These are phyloP conservation scores for Galeopsomyia nigrocyanea DNA, from an alignment of 2,888 invertebrate species.

Conservation along the genomic window DNA sequence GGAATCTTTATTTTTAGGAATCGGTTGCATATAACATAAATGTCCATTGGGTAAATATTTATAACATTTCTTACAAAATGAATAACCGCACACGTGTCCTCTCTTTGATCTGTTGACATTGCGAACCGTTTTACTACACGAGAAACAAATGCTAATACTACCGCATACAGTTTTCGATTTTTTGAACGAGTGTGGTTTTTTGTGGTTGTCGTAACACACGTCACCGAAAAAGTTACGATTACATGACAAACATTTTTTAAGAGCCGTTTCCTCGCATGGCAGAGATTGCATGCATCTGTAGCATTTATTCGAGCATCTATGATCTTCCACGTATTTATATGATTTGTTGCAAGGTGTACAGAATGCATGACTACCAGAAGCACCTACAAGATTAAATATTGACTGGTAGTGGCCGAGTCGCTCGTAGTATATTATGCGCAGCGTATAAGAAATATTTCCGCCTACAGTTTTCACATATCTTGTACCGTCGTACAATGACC, in stretches of 20 bases:
- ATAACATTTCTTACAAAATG: slow-evolving; percentile 18
- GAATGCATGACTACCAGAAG: background rate
- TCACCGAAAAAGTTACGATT: background rate
- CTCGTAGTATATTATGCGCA: background rate
- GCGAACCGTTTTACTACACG: slow-evolving; percentile 11
- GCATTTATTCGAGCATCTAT: background rate
- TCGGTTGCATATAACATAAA: slow-evolving; percentile 30
- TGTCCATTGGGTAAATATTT: slow-evolving; percentile 1
- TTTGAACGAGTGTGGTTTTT: background rate
- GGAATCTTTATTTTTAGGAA: background rate
- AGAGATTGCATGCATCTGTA: background rate
- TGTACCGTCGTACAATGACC: background rate
- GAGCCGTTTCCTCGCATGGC: background rate
- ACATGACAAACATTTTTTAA: background rate
- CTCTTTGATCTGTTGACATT: background rate
- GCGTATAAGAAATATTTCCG: background rate
- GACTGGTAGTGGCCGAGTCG: background rate
- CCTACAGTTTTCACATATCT: background rate
- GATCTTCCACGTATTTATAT: background rate
- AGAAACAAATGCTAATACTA: background rate
- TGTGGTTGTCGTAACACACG: background rate
- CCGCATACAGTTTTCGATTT: background rate
- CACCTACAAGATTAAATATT: background rate
- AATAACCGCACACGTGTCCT: background rate
- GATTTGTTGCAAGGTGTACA: background rate